phyloP scores from a whole-genome alignment of 2,113 vertebrate species.

The Apus apus region DNA sequence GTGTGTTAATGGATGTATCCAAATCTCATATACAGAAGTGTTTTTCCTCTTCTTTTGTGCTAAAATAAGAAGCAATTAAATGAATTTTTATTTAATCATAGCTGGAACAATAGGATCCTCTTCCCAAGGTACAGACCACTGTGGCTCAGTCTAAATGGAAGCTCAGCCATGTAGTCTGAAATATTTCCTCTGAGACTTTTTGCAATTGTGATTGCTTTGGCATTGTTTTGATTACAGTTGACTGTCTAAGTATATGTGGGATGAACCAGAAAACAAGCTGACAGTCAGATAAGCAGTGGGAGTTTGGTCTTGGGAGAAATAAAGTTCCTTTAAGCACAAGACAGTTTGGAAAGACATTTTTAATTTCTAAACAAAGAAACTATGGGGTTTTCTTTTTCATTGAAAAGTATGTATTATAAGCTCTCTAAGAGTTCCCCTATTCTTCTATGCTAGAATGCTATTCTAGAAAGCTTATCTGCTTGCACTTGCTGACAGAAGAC shows the following conservation, averaged over 20 bases:
- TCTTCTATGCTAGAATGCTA: not conserved
- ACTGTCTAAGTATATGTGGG: not conserved
- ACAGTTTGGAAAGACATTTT: not conserved
- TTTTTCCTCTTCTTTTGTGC: not conserved
- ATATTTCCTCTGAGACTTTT: not conserved
- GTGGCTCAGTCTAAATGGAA: not conserved
- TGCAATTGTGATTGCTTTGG: not conserved
- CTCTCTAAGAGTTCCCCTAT: not conserved
- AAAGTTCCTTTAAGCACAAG: not conserved
- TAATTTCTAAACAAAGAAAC: not conserved
- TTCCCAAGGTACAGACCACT: not conserved
- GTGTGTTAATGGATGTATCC: not conserved
- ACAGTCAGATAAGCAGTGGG: not conserved
- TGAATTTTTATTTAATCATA: not conserved
- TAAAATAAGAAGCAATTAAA: not conserved
- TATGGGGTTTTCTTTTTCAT: not conserved
- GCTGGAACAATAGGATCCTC: not conserved
- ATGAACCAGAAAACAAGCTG: slow-evolving; percentile 1
- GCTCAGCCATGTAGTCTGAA: not conserved
- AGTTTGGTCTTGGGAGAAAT: not conserved
- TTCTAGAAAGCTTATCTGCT: not conserved
- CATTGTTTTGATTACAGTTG: not conserved
- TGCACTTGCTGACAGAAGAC: not conserved
- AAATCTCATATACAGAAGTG: not conserved
- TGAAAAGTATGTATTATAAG: not conserved